phyloP scores from a whole-genome alignment of 1,140 invertebrate genomes.

The Apis dorsata region DNA sequence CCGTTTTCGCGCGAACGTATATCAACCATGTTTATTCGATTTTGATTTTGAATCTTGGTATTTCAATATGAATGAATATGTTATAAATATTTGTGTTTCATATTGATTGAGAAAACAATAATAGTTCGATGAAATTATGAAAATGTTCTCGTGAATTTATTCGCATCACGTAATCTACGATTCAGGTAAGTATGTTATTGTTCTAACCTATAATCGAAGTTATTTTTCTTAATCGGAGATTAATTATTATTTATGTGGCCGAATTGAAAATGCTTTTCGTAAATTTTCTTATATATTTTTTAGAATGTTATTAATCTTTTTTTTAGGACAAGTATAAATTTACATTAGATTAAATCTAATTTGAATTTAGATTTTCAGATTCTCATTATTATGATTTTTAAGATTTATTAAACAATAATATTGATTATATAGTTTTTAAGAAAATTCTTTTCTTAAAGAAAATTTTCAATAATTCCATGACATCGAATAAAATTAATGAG shows the following conservation, averaged over 20 bases:
- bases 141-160: background rate
- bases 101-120: background rate
- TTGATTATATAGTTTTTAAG: background rate
- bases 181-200: background rate
- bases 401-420: conserved; percentile 1
- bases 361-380: conserved; percentile 29
- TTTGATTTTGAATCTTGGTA: background rate
- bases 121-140: too few relatives aligned
- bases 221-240: conserved; percentile 10
- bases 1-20: background rate
- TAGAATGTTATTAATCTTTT: conserved; percentile 10
- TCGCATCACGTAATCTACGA: background rate
- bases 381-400: background rate
- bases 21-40: too few relatives aligned
- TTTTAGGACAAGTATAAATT: background rate
- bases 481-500: background rate
- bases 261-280: background rate
- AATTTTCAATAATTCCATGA: background rate
- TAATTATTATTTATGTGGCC: background rate
- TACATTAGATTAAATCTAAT: conserved; percentile 8
- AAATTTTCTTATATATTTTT: conserved; percentile 9
- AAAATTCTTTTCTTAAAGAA: background rate
- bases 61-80: background rate
- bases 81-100: background rate
- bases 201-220: background rate